Evolutionary conservation across 2,888 invertebrate species (phyloP).

Genomic region (Aphodius sticticus): DNA sequence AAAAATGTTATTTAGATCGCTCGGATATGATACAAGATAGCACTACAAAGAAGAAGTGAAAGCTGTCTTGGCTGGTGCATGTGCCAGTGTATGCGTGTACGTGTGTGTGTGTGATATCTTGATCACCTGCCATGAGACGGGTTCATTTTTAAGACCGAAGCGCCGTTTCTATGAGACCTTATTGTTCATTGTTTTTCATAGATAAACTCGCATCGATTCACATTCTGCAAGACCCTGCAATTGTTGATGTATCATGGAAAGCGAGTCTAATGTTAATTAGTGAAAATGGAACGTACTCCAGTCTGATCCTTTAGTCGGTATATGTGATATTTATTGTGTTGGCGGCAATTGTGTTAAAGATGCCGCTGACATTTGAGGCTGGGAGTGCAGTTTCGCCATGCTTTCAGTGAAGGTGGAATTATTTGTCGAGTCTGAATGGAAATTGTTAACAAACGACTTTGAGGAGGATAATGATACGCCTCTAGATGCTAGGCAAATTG

Average conservation of each 20-base stretch:
- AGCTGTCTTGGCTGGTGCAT: not conserved
- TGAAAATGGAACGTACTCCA: not conserved
- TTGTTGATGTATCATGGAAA: not conserved
- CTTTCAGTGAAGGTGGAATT: not conserved
- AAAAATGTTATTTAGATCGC: conserved; percentile 4
- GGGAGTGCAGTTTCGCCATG: not conserved
- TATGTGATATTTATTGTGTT: too few relatives aligned
- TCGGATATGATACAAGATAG: not conserved
- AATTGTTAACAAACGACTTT: not conserved
- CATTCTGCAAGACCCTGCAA: not conserved
- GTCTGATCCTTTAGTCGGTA: not conserved
- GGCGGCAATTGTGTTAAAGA: too few relatives aligned
- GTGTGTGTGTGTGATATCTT: not conserved
- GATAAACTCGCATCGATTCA: not conserved
- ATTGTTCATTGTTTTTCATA: conserved; percentile 4
- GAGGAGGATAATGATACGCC: not conserved
- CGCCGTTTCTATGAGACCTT: not conserved
- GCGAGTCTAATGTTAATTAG: not conserved
- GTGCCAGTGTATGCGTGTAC: not conserved
- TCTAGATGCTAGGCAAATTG: not conserved
- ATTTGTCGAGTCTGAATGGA: not conserved
- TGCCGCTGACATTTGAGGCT: not conserved
- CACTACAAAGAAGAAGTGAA: not conserved
- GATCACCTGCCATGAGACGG: not conserved
- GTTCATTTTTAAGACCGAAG: not conserved